Conservation (phyloP, 2,113 vertebrate species). For the Eudyptes chrysolophus region DNA sequence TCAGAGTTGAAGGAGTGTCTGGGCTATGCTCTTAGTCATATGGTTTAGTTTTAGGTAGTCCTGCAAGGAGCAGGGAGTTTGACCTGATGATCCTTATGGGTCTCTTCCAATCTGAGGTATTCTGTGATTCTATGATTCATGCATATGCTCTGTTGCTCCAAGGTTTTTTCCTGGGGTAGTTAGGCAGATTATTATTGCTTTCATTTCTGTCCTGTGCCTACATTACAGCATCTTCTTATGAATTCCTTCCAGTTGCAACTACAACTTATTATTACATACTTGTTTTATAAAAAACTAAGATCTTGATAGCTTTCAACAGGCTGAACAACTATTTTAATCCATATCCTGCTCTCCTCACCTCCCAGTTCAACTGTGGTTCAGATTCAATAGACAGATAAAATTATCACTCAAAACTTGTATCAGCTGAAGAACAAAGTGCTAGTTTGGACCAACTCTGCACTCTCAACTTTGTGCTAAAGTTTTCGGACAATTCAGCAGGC, state of each 20-base stretch:
- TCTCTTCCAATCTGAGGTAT: not conserved
- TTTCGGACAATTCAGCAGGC: not conserved
- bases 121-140: not conserved
- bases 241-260: not conserved
- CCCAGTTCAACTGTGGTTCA: not conserved
- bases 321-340: not conserved
- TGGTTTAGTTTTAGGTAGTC: not conserved
- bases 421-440: not conserved
- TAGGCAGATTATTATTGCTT: not conserved
- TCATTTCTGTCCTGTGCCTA: not conserved
- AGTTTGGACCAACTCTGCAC: not conserved
- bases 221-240: not conserved
- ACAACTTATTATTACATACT: not conserved
- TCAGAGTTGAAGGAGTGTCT: not conserved
- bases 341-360: not conserved
- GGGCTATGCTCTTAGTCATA: not conserved
- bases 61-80: not conserved
- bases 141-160: not conserved
- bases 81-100: not conserved
- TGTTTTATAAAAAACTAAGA: not conserved
- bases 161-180: not conserved
- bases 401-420: not conserved
- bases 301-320: not conserved
- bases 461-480: not conserved
- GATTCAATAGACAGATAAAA: not conserved